Evolutionary conservation across 2,113 vertebrate species (phyloP), one percentile per base, ranked within the genome.

Genomic region (Paratilapia polleni): DNA sequence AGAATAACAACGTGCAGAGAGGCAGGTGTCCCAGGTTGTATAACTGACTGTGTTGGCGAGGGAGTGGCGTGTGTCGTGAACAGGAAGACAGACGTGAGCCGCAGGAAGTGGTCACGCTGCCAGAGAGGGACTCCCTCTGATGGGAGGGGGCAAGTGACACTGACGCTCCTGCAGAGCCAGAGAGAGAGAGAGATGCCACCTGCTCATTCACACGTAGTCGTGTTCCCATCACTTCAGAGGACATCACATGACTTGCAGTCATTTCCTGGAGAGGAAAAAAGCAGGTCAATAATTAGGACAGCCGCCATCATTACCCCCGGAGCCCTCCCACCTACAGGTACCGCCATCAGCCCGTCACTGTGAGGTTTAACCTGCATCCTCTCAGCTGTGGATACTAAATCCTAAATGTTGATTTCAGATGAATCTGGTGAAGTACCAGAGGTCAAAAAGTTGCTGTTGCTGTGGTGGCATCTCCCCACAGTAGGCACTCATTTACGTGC

Each of bases 71-170:
- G 54, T 68, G 36, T 75, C 73, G 60, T 85, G 80, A 79, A 78
- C 82, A 83, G 87, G 84, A 90, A 79, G 80, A 43, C 57, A 62
- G 61, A 77, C 22, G 61, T n/a, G 56, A 75, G 26, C 80, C 49
- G 11, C 80, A 88, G 90, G 88, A 88, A 87, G 91, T 77, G 61
- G 82, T 77, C 38, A 24, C 2, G 2, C n/a, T 82, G 91, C 91
- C 91, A 91, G 70, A 82, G 81, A 82, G 91, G 91, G 76, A 92
- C 74, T 86, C 89, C 89, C 85, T 89, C 83, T 76, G 87, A 87
- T 54, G 52, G 80, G 77, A 73, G 88, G 82, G 84, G 77, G 78
- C n/a, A 81, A 75, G 77, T 0, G 74, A 59, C 62, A 85, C 38
- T 5, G 63, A 75, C 60, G 38, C 58, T 75, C 84, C 76, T 54